Percentiles rank a stretch among this genome's conserved stretches.
These are phyloP conservation scores for Tuberolachnus salignus DNA, from an alignment of 2,888 invertebrate genomes.

Conservation along the genomic window DNA sequence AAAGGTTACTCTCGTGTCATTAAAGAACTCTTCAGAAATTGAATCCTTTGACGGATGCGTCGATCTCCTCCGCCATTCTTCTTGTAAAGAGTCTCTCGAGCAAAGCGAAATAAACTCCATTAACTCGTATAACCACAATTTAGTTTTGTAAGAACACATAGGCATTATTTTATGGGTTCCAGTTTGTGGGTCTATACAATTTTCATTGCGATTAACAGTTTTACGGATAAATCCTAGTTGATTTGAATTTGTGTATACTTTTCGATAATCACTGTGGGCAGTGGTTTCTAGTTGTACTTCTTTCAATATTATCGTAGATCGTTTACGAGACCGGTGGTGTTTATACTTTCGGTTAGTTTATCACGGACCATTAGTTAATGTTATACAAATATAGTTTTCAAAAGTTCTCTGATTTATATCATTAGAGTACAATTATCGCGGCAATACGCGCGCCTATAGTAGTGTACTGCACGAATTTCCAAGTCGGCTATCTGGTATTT, in stretches of 20 bases:
- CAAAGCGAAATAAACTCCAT: not conserved
- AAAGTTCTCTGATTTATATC: too few species aligned
- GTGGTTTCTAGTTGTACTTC: not conserved
- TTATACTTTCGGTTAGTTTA: too few species aligned
- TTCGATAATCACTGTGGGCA: not conserved
- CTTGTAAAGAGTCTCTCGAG: not conserved
- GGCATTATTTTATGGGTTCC: not conserved
- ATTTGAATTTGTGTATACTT: not conserved
- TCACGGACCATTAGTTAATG: too few species aligned
- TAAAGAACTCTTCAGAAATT: not conserved
- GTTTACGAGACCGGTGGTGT: too few species aligned
- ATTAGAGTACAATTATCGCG: too few species aligned
- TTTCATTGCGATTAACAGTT: not conserved
- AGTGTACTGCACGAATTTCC: too few species aligned
- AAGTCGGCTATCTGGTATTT: too few species aligned
- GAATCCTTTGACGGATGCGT: not conserved
- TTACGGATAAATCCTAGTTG: not conserved
- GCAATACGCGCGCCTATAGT: too few species aligned
- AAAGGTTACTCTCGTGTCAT: too few species aligned
- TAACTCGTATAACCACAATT: not conserved
- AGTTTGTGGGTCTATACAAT: not conserved
- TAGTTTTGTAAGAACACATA: not conserved
- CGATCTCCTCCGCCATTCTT: not conserved
- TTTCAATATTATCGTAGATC: not conserved
- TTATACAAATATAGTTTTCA: too few species aligned